Conservation (phyloP, 2,888 invertebrate species). For the Drosophila trichaetosa region DNA sequence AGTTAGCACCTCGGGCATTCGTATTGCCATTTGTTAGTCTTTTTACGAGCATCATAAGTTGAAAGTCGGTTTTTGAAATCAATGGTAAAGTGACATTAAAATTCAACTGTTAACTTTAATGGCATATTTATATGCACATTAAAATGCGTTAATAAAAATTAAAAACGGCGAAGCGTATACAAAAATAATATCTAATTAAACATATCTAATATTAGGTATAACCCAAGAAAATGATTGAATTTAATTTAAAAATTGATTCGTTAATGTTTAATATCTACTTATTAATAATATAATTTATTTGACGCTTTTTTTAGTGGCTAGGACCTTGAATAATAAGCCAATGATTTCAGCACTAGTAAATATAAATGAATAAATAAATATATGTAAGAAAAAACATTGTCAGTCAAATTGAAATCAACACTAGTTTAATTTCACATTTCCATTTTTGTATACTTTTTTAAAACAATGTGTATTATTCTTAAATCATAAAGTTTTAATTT, state of each 20-base stretch:
- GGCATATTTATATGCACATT: not conserved
- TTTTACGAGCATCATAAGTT: slow-evolving; percentile 20
- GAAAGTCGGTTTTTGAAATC: slow-evolving; percentile 7
- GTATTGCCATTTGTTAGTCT: slow-evolving; percentile 27
- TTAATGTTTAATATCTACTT: not conserved
- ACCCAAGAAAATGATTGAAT: not conserved
- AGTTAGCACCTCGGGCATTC: slow-evolving; percentile 12
- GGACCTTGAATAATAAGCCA: not conserved
- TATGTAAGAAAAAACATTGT: not conserved
- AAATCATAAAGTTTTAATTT: not conserved
- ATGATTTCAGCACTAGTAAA: not conserved
- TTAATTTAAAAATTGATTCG: not conserved
- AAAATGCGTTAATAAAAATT: not conserved
- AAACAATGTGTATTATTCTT: not conserved
- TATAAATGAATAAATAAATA: too few relatives aligned
- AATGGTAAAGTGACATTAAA: slow-evolving; percentile 18
- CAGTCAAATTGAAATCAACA: not conserved
- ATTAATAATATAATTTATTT: not conserved
- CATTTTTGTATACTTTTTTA: not conserved
- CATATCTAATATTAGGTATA: not conserved
- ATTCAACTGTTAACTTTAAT: slow-evolving; percentile 23
- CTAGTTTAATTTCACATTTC: not conserved
- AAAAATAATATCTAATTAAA: not conserved
- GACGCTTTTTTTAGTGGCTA: too few relatives aligned
- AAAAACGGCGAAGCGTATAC: not conserved